Base-by-base conservation (phyloP, 2,888 invertebrate species). In the Microplitis deprimator region DNA sequence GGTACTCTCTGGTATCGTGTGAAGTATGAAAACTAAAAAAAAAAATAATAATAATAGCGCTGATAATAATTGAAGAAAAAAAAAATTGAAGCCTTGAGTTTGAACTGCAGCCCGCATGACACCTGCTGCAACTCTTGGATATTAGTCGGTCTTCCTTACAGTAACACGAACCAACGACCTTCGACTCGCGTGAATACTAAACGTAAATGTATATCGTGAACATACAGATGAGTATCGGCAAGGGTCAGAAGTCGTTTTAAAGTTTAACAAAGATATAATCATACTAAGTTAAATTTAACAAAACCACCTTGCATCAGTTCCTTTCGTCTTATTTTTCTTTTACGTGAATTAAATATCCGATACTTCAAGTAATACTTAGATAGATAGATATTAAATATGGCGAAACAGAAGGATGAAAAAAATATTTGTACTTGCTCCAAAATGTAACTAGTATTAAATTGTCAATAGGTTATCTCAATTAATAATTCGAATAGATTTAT, bases 41-140 rank as follows among this genome's bases (percentile, higher is more conserved):
- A 70, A 75, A 41, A 40, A 39, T 7, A 68, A 68, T 7, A 70
- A 70, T 59, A 60, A 70, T 59, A 60, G 59, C 7, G 13, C 13
- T 3, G n/a, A 61, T 20, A 68, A 17, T 40, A 59, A 20, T 38
- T 39, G 10, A 71, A 7, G 59, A 7, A 16, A 39, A 13, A 29
- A 8, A 65, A 20, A n/a, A 16, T 7, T 16, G 10, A 16, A 17
- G 38, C 50, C 71, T 70, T 3, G 67, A 60, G 67, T 76, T 67
- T 76, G 8, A 61, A 67, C 29, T 76, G 71, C 67, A 76, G 60
- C 38, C 70, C 76, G 76, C 72, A 69, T 68, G 77, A 77, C 77
- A 77, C 73, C 73, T 75, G 75, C 75, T 77, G 69, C 73, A 77
- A 70, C 73, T 74, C 60, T 73, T 59, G 62, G 73, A 70, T 70